Base-by-base conservation (phyloP, 2,113 vertebrate species). In the Entosphenus tridentatus region DNA sequence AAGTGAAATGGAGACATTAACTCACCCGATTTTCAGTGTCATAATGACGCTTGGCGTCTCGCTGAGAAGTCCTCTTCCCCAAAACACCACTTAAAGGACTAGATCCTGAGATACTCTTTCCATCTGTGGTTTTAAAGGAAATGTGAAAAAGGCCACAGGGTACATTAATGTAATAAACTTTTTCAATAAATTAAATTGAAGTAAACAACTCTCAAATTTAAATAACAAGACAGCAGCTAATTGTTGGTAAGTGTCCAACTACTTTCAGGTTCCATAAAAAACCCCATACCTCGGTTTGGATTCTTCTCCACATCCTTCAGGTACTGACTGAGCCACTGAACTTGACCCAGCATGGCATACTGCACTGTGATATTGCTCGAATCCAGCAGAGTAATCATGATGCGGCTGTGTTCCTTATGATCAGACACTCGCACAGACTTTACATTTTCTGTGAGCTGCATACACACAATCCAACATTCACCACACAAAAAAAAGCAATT, bases 381-480 rank as follows among this genome's bases (percentile, higher is more conserved):
- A 75, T 98, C 93, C 74, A 90, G 92, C 68, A 98, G 75, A 2
- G 82, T 85, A 14, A 98, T 74, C 74, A 83, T 81, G 72, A 98
- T 76, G 18, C 87, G 83, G 73, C 75, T 85, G 4, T 17, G 1
- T 57, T 77, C 78, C 67, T 82, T 86, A 69, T 76, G 81, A 12
- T 80, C 82, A 74, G 79, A 74, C 75, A 87, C 76, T 57, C 74
- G 78, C 69, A 96, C 79, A 70, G 74, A 83, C 82, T 95, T 98
- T 79, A 98, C 85, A 69, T 95, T 96, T 78, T 93, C 88, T 81
- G 82, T 91, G 75, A 98, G 79, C 93, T 97, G 73, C 57, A 57
- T 12, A 17, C 68, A 70, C 77, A 39, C 39, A 39, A 39, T 7
- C 5, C 39, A 39, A 39, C 39, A 39, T 39, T 39, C 39, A 39